Base-by-base conservation (phyloP, 2,797 vertebrate species). In the Poeciliopsis presidionis region DNA sequence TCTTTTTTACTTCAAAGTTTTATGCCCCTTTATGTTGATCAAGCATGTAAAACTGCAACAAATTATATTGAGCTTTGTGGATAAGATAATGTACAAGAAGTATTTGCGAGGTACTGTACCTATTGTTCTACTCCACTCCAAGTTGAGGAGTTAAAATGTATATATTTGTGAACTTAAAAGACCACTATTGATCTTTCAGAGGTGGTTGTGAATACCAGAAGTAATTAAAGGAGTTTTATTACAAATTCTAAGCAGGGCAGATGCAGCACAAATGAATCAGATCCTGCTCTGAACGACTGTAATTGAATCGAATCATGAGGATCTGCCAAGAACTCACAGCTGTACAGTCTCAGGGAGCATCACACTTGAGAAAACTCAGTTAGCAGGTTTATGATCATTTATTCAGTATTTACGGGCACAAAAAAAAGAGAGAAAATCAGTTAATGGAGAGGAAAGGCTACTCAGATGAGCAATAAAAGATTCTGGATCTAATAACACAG, bases 341-440 rank as follows among this genome's bases (percentile, higher is more conserved):
- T 69, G 65, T 14, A 69, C 69, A 57, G 63, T 88, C 91, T 90
- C 88, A 87, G 79, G 61, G 75, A 88, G 84, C 67, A 12, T 67
- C 71, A 90, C 75, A 71, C 77, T 88, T 90, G 75, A 82, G 69
- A 86, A 91, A 94, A 94, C 83, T 82, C 87, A 88, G 86, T 92
- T 87, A 87, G 75, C 75, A 92, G 86, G 92, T 90, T 82, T 90
- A 90, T 89, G 81, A 76, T 83, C 77, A 79, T 81, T 81, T 72
- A 76, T 72, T 72, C 81, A 41, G 39, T 61, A 72, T 78, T 77
- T 74, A 76, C 74, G 72, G 61, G 57, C 69, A 36, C 67, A 59
- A 67, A 81, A 72, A 82, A 65, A 75, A 65, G 36, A 73, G 16
- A 87, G 53, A 51, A 51, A 65, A 79, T 72, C 39, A 55, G 79